Percentiles rank a stretch among this genome's conserved stretches.
phyloP scores from a whole-genome alignment of 2,113 vertebrate genomes.

The Rhineura floridana region DNA sequence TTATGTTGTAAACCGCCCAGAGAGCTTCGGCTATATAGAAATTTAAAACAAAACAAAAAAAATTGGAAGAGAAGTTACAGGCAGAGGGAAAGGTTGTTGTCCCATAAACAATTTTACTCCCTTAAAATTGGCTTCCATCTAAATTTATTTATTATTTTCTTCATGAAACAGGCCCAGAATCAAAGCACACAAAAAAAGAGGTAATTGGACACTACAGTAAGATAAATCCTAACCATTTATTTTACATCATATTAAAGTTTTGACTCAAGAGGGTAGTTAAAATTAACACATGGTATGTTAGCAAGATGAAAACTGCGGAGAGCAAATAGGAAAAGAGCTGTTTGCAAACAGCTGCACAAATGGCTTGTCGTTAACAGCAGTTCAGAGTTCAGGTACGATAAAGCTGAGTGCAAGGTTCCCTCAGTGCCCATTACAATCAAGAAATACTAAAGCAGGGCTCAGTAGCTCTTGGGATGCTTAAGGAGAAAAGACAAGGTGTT shows the following conservation, averaged over 20 bases:
- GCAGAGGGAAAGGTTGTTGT: constrained; percentile 26
- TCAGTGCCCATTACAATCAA: neutral
- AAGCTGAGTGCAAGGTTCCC: neutral
- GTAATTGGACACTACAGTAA: constrained; percentile 55
- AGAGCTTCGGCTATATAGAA: too few relatives aligned
- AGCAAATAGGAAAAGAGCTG: constrained; percentile 50
- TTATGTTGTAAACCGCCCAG: too few relatives aligned
- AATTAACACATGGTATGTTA: constrained; percentile 60
- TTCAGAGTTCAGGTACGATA: constrained; percentile 1
- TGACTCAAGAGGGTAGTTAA: constrained; percentile 54
- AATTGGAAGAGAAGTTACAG: neutral
- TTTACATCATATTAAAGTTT: constrained; percentile 60
- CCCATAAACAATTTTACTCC: constrained; percentile 38
- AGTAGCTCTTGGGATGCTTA: neutral
- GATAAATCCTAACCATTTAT: constrained; percentile 59
- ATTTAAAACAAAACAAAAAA: too few relatives aligned
- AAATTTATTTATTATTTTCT: constrained; percentile 51
- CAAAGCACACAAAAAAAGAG: constrained; percentile 42
- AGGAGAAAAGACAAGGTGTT: neutral
- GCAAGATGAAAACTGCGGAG: constrained; percentile 36
- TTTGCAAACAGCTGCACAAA: constrained; percentile 50
- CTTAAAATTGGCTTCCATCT: constrained; percentile 28
- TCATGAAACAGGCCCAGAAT: neutral
- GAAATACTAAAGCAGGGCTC: neutral
- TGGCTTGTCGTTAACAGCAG: neutral